These are phyloP conservation scores for Drosophila stalkeri DNA, from an alignment of 2,888 invertebrate genomes.

Conservation along the genomic window DNA sequence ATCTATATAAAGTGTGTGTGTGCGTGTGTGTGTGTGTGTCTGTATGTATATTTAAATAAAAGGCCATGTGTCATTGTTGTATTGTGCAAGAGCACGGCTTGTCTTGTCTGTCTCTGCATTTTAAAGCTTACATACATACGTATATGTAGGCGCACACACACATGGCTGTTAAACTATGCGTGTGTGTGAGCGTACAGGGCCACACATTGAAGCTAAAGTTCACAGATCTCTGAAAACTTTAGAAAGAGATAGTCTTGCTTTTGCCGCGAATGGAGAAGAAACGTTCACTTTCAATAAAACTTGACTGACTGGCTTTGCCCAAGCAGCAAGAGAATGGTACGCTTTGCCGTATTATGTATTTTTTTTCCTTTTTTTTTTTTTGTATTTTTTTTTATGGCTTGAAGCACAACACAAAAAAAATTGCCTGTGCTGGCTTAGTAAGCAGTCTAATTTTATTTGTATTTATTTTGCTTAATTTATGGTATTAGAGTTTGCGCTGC, in stretches of 20 bases:
- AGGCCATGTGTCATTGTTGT: conserved; percentile 65
- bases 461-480: not conserved
- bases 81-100: conserved; percentile 77
- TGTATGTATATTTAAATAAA: conserved; percentile 46
- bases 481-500: not conserved
- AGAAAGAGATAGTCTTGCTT: conserved; percentile 73
- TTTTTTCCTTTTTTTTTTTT: not conserved
- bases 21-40: conserved; percentile 15
- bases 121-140: conserved; percentile 18
- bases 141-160: not conserved
- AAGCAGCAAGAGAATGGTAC: conserved; percentile 59
- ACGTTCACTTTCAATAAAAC: conserved; percentile 77
- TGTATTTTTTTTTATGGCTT: conserved; percentile 21
- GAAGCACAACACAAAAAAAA: conserved; percentile 45
- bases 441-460: conserved; percentile 15
- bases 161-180: conserved; percentile 13
- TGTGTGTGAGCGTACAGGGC: conserved; percentile 58
- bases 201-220: conserved; percentile 75
- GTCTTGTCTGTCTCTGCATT: conserved; percentile 57
- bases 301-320: conserved; percentile 73
- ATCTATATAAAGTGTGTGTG: conserved; percentile 18
- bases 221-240: conserved; percentile 74
- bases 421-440: conserved; percentile 17
- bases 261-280: conserved; percentile 72
- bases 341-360: conserved; percentile 29